phyloP scores from a whole-genome alignment of 2,888 invertebrate genomes.

The Acheta domesticus region DNA sequence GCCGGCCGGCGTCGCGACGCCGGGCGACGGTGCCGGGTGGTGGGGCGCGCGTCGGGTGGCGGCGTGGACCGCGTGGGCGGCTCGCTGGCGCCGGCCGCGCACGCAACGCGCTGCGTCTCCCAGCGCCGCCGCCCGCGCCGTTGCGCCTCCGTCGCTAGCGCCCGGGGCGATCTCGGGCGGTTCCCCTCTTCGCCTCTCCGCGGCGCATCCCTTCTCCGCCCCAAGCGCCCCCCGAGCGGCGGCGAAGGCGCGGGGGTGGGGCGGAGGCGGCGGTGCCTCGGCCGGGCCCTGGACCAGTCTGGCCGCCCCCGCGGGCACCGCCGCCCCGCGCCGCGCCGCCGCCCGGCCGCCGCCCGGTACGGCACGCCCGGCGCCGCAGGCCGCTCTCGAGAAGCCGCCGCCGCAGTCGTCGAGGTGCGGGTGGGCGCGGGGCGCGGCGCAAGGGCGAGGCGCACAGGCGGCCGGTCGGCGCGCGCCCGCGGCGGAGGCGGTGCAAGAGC shows the following conservation, averaged over 20 bases:
- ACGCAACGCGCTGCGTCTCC: no score
- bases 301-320: not conserved
- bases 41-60: no score
- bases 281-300: not conserved
- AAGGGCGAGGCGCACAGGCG: not conserved
- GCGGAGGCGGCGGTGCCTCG: not conserved
- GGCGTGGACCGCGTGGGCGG: no score
- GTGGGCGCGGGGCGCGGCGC: not conserved
- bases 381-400: constrained; percentile 12
- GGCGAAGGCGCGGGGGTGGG: not conserved
- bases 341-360: not conserved
- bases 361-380: constrained; percentile 12
- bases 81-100: no score
- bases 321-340: not conserved
- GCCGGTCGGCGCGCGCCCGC: not conserved
- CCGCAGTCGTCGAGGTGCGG: constrained; percentile 11
- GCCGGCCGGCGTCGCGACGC: not conserved
- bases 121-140: no score
- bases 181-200: not conserved
- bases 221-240: not conserved
- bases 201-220: not conserved
- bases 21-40: no score
- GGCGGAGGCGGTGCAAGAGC: not conserved
- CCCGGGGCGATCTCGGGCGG: no score
- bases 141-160: no score